phyloP scores from a whole-genome alignment of 2,888 invertebrate genomes.

The Pseudococcus jackbeardsleyi region DNA sequence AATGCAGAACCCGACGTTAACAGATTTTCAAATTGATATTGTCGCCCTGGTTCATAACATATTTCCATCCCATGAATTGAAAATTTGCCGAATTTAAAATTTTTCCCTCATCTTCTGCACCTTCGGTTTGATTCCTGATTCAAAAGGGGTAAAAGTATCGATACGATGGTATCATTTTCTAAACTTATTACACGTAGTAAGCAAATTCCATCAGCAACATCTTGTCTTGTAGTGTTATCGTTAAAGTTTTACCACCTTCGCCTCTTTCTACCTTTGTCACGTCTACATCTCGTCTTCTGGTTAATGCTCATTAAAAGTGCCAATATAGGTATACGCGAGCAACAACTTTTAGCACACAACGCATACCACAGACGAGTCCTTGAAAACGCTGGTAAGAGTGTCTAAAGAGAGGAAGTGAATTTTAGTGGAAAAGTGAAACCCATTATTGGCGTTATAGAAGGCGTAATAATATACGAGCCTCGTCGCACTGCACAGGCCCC shows the following conservation, averaged over 20 bases:
- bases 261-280: background rate
- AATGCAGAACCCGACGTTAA: too few relatives aligned
- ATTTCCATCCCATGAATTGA: too few relatives aligned
- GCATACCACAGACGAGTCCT: constrained; percentile 6
- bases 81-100: too few relatives aligned
- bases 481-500: background rate
- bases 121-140: background rate
- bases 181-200: background rate
- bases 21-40: too few relatives aligned
- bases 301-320: constrained; percentile 32
- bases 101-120: too few relatives aligned
- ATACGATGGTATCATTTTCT: background rate
- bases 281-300: background rate
- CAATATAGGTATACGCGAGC: background rate
- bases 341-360: background rate
- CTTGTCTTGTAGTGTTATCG: background rate
- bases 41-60: too few relatives aligned
- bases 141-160: background rate
- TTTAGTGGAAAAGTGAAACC: constrained; percentile 37
- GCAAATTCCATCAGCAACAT: background rate
- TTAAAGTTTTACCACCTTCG: background rate
- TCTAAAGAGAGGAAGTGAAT: background rate
- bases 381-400: constrained; percentile 1
- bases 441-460: constrained; percentile 30
- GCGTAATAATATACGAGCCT: background rate